Percentiles rank a stretch among this genome's conserved stretches.
These are phyloP conservation scores for Thymelicus sylvestris DNA, from an alignment of 2,888 invertebrate genomes.

Conservation along the genomic window DNA sequence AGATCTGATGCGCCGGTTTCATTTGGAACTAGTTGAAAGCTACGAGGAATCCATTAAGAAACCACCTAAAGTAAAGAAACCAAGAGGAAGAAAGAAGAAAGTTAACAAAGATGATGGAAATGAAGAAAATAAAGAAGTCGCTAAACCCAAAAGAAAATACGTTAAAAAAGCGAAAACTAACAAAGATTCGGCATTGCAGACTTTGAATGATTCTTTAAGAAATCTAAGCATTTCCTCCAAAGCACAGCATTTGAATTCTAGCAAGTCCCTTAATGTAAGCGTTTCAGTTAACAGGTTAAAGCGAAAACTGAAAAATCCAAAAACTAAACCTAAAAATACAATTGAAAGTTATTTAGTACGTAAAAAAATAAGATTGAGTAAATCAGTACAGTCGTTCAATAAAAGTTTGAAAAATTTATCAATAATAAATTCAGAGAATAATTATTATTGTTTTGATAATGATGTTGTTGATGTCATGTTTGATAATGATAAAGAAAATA, in stretches of 20 bases:
- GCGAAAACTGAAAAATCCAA: conserved; percentile 65
- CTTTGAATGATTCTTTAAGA: conserved; percentile 59
- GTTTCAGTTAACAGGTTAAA: conserved; percentile 71
- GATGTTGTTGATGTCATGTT: conserved; percentile 3
- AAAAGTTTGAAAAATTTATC: conserved; percentile 57
- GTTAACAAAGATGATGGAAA: conserved; percentile 47
- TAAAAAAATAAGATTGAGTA: conserved; percentile 60
- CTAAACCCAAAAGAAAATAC: conserved; percentile 71
- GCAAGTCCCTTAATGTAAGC: conserved; percentile 63
- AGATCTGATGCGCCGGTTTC: conserved; percentile 85
- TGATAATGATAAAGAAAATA: conserved; percentile 47
- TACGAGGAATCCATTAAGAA: conserved; percentile 85
- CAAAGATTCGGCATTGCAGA: conserved; percentile 47
- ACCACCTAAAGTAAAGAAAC: conserved; percentile 75
- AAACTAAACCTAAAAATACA: conserved; percentile 65
- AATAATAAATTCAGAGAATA: conserved; percentile 41
- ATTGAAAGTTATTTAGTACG: conserved; percentile 68
- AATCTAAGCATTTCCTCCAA: conserved; percentile 52
- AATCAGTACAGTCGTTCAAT: conserved; percentile 48
- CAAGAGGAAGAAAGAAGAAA: conserved; percentile 57
- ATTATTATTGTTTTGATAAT: conserved; percentile 12
- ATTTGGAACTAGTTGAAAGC: conserved; percentile 85
- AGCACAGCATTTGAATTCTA: conserved; percentile 51
- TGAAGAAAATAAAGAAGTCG: conserved; percentile 53
- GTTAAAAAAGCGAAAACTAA: conserved; percentile 62